A percentile compares a stretch with the other conserved stretches of the same genome.
Evolutionary conservation across 2,888 invertebrate genomes (phyloP).

Genomic region (Apodemia zela): DNA sequence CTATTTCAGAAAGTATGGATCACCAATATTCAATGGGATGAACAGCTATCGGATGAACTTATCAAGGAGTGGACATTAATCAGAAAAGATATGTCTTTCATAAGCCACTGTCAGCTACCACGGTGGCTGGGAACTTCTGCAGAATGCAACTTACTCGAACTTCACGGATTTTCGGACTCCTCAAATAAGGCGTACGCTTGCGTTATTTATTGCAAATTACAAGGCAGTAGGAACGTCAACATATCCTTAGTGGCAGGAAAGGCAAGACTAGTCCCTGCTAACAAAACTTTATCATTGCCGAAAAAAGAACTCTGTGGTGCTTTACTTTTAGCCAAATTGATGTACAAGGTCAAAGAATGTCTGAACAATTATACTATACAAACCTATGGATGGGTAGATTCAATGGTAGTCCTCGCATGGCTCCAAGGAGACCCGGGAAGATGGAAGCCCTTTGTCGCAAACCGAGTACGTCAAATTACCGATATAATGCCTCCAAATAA

Average conservation of each 20-base stretch:
- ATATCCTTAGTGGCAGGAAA: constrained; percentile 7
- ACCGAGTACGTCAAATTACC: too few relatives aligned
- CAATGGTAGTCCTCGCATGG: neutral
- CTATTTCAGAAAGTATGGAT: constrained; percentile 16
- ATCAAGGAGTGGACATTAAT: neutral
- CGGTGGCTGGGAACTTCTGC: neutral
- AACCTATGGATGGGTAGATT: neutral
- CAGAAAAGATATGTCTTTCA: neutral
- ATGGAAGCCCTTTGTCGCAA: neutral
- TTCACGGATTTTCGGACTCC: neutral
- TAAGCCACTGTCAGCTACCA: neutral
- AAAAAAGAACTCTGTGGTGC: neutral
- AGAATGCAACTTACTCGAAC: neutral
- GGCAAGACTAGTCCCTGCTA: constrained; percentile 9
- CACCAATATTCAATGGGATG: constrained; percentile 14
- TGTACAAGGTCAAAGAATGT: neutral
- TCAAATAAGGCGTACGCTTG: constrained; percentile 1
- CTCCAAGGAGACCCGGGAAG: constrained; percentile 1
- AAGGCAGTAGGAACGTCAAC: neutral
- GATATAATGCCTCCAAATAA: too few relatives aligned
- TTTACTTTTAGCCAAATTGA: neutral
- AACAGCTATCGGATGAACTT: neutral
- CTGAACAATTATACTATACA: neutral
- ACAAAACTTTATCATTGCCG: constrained; percentile 9
- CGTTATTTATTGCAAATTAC: neutral